phyloP scores from a whole-genome alignment of 2,888 invertebrate species.

The Tolmerus cingulatus region DNA sequence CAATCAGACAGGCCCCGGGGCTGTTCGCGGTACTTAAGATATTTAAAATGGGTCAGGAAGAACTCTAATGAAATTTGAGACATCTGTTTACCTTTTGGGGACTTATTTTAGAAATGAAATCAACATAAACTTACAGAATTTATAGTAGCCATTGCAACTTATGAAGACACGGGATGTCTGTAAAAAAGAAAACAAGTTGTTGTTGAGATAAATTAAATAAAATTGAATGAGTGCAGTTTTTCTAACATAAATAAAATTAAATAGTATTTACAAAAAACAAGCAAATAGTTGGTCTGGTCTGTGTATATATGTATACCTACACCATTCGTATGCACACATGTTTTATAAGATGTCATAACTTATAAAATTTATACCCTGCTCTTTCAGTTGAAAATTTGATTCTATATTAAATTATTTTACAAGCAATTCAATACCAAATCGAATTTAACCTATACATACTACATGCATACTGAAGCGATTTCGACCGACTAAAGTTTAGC shows the following conservation, averaged over 20 bases:
- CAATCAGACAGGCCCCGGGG: not conserved
- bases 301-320: not conserved
- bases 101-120: slow-evolving; percentile 32
- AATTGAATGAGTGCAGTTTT: not conserved
- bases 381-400: too few species aligned
- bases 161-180: slow-evolving; percentile 47
- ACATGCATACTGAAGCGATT: too few species aligned
- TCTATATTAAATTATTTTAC: too few species aligned
- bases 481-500: too few species aligned
- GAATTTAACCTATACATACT: too few species aligned
- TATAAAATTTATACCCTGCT: too few species aligned
- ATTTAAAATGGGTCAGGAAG: not conserved
- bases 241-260: not conserved
- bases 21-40: not conserved
- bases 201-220: not conserved
- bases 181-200: slow-evolving; percentile 18
- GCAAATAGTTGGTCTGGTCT: not conserved
- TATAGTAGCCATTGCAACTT: slow-evolving; percentile 58
- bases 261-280: not conserved
- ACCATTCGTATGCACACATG: too few species aligned
- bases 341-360: too few species aligned
- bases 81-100: not conserved
- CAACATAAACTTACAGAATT: slow-evolving; percentile 60
- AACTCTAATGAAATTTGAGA: not conserved
- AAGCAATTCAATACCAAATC: too few species aligned